phyloP scores from a whole-genome alignment of 2,888 invertebrate genomes.

The Apamea anceps region DNA sequence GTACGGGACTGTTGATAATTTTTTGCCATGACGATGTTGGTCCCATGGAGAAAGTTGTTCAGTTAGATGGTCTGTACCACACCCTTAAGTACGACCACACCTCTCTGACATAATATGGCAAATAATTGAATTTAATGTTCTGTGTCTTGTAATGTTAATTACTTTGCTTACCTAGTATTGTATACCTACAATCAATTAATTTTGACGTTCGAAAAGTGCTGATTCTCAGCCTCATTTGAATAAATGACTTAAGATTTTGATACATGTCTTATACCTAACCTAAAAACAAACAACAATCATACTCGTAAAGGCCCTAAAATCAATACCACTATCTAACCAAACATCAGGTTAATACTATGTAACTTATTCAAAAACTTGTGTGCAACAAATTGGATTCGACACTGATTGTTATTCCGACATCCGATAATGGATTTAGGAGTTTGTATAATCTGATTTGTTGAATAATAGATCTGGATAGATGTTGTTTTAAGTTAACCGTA shows the following conservation, averaged over 20 bases:
- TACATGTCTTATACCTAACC: neutral
- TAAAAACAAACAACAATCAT: neutral
- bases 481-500: neutral
- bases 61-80: neutral
- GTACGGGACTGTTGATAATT: neutral
- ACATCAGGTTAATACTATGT: neutral
- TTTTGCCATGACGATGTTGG: neutral
- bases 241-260: neutral
- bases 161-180: too few species aligned
- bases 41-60: neutral
- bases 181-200: too few species aligned
- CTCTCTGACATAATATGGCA: neutral
- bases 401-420: constrained; percentile 24
- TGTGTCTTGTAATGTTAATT: too few species aligned
- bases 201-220: too few species aligned
- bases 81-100: neutral
- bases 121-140: too few species aligned
- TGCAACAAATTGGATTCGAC: constrained; percentile 4
- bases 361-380: neutral
- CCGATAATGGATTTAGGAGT: constrained; percentile 20
- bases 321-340: neutral
- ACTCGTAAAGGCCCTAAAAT: too few species aligned
- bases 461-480: constrained; percentile 1
- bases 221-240: too few species aligned
- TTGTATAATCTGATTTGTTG: constrained; percentile 4